Percentiles rank a stretch among this genome's conserved stretches.
These are phyloP conservation scores for Pluvianellus socialis DNA, from an alignment of 2,113 vertebrate species.

Conservation along the genomic window DNA sequence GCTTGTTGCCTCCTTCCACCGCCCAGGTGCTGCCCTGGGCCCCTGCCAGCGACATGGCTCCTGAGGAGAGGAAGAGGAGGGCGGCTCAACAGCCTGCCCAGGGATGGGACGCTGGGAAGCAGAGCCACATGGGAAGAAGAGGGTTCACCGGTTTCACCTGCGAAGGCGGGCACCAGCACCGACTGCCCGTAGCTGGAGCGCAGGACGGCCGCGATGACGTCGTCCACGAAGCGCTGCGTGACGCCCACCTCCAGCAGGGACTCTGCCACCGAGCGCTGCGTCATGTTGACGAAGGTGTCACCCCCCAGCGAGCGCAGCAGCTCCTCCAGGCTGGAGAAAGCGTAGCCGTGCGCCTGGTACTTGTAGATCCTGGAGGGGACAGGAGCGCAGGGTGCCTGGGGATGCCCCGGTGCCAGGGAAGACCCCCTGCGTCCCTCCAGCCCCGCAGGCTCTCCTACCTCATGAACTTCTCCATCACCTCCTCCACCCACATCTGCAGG, in stretches of 20 bases:
- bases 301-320: slow-evolving; percentile 90
- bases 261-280: slow-evolving; percentile 87
- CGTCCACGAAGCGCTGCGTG: slow-evolving; percentile 94
- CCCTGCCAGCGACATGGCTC: slow-evolving; percentile 90
- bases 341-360: slow-evolving; percentile 94
- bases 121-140: rapidly evolving
- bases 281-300: slow-evolving; percentile 93
- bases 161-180: slow-evolving; percentile 91
- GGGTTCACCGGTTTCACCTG: slow-evolving; percentile 73
- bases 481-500: slow-evolving; percentile 99
- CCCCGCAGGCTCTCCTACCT: slow-evolving; percentile 70
- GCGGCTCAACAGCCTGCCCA: background rate
- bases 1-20: slow-evolving; percentile 95
- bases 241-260: slow-evolving; percentile 92
- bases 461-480: slow-evolving; percentile 99
- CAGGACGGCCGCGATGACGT: slow-evolving; percentile 89
- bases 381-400: background rate
- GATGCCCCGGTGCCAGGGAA: rapidly evolving
- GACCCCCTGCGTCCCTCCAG: rapidly evolving
- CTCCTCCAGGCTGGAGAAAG: slow-evolving; percentile 93
- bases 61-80: slow-evolving; percentile 64
- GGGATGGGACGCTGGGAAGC: rapidly evolving
- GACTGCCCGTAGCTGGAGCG: slow-evolving; percentile 94
- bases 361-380: slow-evolving; percentile 88
- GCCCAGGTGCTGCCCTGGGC: slow-evolving; percentile 94